These are phyloP conservation scores for Phyllostomus discolor DNA, from an alignment of 2,113 vertebrate genomes.

Conservation along the genomic window DNA sequence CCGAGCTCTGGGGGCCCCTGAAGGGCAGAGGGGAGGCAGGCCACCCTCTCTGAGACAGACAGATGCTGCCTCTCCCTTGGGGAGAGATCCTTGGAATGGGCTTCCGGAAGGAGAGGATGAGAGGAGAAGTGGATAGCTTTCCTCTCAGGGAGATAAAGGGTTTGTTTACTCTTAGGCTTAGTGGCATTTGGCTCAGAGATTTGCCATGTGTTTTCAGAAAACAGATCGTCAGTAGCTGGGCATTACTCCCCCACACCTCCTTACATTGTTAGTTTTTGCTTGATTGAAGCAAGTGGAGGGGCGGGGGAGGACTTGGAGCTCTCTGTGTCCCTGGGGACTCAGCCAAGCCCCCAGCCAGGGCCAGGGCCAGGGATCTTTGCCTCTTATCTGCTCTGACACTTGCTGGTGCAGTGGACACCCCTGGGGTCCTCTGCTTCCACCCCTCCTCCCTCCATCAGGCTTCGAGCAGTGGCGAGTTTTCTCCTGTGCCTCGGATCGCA, in stretches of 20 bases:
- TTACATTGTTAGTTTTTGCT: slow-evolving; percentile 52
- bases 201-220: slow-evolving; percentile 66
- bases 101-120: not conserved
- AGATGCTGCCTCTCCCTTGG: not conserved
- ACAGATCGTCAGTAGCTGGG: slow-evolving; percentile 47
- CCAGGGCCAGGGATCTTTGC: not conserved
- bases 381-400: not conserved
- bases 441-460: not conserved
- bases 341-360: not conserved
- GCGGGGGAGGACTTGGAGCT: not conserved
- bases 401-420: not conserved
- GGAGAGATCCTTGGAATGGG: not conserved
- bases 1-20: not conserved
- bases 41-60: not conserved
- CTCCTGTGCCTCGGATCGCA: not conserved
- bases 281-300: not conserved
- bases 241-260: slow-evolving; percentile 46
- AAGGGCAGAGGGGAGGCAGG: not conserved
- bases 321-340: not conserved
- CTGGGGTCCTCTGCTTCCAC: fast-evolving
- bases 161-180: slow-evolving; percentile 60
- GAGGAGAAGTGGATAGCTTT: not conserved
- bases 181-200: slow-evolving; percentile 45
- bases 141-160: slow-evolving; percentile 32
- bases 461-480: too few relatives aligned